Evolutionary conservation across 2,113 vertebrate species (phyloP), one percentile per base, ranked within the genome.

Genomic region (Ptyas mucosa): DNA sequence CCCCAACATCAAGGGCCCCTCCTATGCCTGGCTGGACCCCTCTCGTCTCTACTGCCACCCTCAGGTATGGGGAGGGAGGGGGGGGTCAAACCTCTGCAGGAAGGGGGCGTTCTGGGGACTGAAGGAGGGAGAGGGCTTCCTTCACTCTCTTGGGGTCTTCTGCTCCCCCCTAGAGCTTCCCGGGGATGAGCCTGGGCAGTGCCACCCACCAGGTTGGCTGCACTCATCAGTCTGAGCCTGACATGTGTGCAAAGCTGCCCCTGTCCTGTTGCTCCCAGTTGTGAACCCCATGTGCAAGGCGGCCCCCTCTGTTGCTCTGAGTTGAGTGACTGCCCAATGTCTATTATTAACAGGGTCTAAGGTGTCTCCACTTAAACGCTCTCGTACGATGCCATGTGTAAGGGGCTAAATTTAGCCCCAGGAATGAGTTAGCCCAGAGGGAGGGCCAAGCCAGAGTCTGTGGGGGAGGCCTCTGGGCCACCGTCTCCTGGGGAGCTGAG

Each of bases 21-120:
- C 49, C 4, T 98, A 98, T 11, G 97, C 98, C 85, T 99, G 99
- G 99, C 96, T 99, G 93, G 98, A 99, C 96, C 98, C 98, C 0
- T 99, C 99, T 64, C 98, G 98, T 93, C 97, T 99, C 87, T 99
- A 99, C 96, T 99, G 98, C 94, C 98, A 98, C 94, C 95, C 96
- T 34, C 97, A 98, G 98, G 98, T 99, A 98, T 14, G 92, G 20
- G 7, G 34, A 15, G 26, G 5, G n/a, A n/a, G n/a, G n/a, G 10
- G 43, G 7, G 10, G 11, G 20, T 3, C 6, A 15, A 34, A 12
- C 2, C 23, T 3, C 39, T 34, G 75, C 39, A 46, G 18, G 51
- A 85, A 34, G 1, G 0, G 0, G 0, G 46, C 26, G 92, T 6
- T 2, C 43, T 55, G 10, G 51, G 15, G n/a, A 18, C 3, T 8